phyloP scores from a whole-genome alignment of 2,113 vertebrate genomes.

The Campylomormyrus numenius region DNA sequence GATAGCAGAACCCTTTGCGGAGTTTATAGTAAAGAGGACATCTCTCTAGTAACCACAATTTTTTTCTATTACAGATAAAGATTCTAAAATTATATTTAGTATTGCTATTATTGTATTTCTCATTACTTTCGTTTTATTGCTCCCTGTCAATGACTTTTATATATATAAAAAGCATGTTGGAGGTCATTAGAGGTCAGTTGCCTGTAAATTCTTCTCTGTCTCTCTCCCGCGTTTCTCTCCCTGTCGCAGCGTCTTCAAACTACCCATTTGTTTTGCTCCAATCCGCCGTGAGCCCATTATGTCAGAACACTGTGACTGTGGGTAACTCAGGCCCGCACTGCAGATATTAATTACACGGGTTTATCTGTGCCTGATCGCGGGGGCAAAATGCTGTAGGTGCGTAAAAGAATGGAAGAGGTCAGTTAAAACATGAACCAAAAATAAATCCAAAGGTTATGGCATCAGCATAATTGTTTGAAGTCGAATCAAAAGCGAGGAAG shows the following conservation, averaged over 20 bases:
- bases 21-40: conserved; percentile 45
- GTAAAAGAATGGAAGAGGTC: neutral
- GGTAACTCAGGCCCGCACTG: neutral
- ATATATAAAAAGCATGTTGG: conserved; percentile 31
- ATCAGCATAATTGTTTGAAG: neutral
- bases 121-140: conserved; percentile 19
- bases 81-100: conserved; percentile 38
- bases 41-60: conserved; percentile 43
- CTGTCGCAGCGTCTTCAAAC: neutral
- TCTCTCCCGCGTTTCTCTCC: conserved; percentile 8
- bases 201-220: conserved; percentile 11
- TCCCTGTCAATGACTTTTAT: conserved; percentile 18
- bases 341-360: neutral
- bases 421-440: neutral
- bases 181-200: conserved; percentile 45
- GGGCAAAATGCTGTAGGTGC: neutral
- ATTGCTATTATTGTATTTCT: conserved; percentile 30
- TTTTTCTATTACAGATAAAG: conserved; percentile 41
- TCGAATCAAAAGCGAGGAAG: neutral
- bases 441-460: neutral
- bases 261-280: neutral
- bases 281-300: neutral
- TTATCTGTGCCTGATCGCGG: too few relatives aligned
- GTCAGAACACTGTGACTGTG: neutral
- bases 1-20: conserved; percentile 27